Evolutionary conservation across 2,888 invertebrate species (phyloP), one percentile per base, ranked within the genome.

Genomic region (Plebejus melissa): DNA sequence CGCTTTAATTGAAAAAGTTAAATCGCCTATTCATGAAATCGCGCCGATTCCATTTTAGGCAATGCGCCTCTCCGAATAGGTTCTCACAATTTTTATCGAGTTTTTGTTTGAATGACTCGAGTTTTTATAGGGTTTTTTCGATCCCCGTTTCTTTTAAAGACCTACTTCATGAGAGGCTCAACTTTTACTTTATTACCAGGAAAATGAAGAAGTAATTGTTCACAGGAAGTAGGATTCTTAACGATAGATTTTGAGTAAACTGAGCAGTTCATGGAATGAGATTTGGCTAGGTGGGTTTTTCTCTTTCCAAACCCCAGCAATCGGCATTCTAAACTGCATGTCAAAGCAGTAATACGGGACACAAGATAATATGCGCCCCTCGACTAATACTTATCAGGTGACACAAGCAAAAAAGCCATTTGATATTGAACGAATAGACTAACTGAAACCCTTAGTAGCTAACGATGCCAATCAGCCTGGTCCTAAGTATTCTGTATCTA

Each of bases 1-100:
- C 74, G 77, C 76, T 80, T 79, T 81, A 80, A 81, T 81, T 81
- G 81, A 81, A 81, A 81, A 81, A 91, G 91, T 91, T 91, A 87
- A 90, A 90, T 88, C 88, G 86, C 81, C 85, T 86, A 88, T 90
- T 90, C 85, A 85, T 83, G 83, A 84, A 84, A 87, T 84, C 86
- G 84, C 85, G 85, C 86, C 81, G 79, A 82, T 81, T 83, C 84
- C 84, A 84, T 78, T 79, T 78, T 80, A 76, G 77, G 77, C 76
- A 72, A 75, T 76, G 76, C 77, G 71, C 79, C 78, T 82, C 79
- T 80, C 79, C 78, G 78, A 77, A 79, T 78, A 77, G 78, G 78
- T 79, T 77, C 78, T 75, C 78, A 77, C 76, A 77, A 74, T 77
- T 78, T 80, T 80, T 78, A 80, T 79, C 75, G 78, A 77, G 75